Evolutionary conservation across 2,888 invertebrate species (phyloP).

Genomic region (Drosophila pseudotakahashii): DNA sequence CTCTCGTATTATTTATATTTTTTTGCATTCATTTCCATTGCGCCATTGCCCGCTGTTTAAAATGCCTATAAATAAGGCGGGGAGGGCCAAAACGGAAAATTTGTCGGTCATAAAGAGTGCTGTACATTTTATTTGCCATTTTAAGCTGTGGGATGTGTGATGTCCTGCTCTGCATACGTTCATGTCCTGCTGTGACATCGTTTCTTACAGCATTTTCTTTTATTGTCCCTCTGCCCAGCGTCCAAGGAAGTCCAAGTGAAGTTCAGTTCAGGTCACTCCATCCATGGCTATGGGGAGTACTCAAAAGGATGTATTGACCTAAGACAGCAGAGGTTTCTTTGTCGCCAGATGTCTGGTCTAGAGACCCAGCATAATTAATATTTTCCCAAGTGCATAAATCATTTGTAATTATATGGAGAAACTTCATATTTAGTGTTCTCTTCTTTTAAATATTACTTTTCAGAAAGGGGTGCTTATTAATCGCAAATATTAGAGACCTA

Average conservation of each 20-base stretch:
- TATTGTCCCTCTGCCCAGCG: slow-evolving; percentile 4
- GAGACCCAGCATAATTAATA: too few species aligned
- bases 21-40: slow-evolving; percentile 66
- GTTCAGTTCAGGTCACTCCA: slow-evolving; percentile 11
- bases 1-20: slow-evolving; percentile 58
- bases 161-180: slow-evolving; percentile 24
- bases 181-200: slow-evolving; percentile 38
- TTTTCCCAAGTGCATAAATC: too few species aligned
- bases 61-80: slow-evolving; percentile 71
- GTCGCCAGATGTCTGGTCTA: not conserved
- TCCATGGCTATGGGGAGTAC: slow-evolving; percentile 1
- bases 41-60: slow-evolving; percentile 69
- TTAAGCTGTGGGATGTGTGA: slow-evolving; percentile 29
- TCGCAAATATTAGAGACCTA: too few species aligned
- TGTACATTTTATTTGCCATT: slow-evolving; percentile 37
- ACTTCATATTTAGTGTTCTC: too few species aligned
- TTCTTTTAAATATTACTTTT: too few species aligned
- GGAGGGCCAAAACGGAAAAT: slow-evolving; percentile 20
- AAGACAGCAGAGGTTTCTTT: not conserved
- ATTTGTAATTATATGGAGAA: too few species aligned
- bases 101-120: slow-evolving; percentile 34
- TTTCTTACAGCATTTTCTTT: slow-evolving; percentile 16
- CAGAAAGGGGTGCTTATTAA: too few species aligned
- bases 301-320: not conserved
- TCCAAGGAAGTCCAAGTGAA: slow-evolving; percentile 10